Base-by-base conservation (phyloP, 2,113 vertebrate species). In the Lepus timidus region DNA sequence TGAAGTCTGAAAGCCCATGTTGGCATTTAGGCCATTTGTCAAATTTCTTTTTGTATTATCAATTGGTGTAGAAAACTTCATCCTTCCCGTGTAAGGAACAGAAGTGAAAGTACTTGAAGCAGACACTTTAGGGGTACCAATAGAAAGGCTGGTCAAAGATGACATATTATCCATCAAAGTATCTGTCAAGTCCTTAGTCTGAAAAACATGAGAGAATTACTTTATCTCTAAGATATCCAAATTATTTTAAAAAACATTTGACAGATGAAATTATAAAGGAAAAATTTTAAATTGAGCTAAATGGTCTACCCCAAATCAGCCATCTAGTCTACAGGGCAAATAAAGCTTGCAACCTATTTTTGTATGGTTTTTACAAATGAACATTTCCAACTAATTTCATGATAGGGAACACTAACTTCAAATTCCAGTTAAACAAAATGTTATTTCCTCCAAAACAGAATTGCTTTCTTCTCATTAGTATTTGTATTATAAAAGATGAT, bases 161-260 rank as follows among this genome's bases (percentile, higher is more conserved):
- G 99, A 98, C 99, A 99, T 99, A 94, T 98, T 99, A 97, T 99
- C 99, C 98, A 99, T 97, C 95, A 99, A 97, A 55, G 99, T 99
- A 97, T 99, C 99, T 86, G 99, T 99, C 97, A 99, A 98, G 97
- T 99, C 99, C 96, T 99, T 99, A 12, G 99, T 98, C 99, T 99
- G 98, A 44, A 98, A 98, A 98, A 96, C 31, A 96, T 4, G 75
- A 95, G 29, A 23, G 33, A 88, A 93, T 81, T 87, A 93, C n/a
- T 93, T 94, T 84, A 95, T 27, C 76, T 88, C 52, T 52, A 90
- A 92, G 55, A 91, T 90, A 73, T 64, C 31, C 61, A 96, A 85
- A 71, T 62, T 67, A 64, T 39, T 78, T 96, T 44, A 73, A 16
- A 82, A 84, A 95, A 75, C 14, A 87, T 23, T 14, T 93, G 76